A percentile compares a stretch with the other conserved stretches of the same genome.
These are phyloP conservation scores for Adela reaumurella DNA, from an alignment of 2,888 invertebrate species.

Conservation along the genomic window DNA sequence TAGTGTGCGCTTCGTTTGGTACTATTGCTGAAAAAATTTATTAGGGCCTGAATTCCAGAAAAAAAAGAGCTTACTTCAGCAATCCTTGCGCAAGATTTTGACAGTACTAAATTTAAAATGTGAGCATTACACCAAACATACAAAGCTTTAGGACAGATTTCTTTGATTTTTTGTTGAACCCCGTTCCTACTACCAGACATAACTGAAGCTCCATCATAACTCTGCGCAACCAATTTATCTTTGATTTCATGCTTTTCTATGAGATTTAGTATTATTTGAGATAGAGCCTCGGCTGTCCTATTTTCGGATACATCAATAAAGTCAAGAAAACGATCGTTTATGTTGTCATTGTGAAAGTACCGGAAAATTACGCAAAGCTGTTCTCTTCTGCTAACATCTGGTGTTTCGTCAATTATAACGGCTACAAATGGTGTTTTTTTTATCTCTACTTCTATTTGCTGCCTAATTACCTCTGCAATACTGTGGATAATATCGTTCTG, in stretches of 20 bases:
- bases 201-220: constrained; percentile 18
- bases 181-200: constrained; percentile 15
- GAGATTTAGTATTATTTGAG: constrained; percentile 11
- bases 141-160: constrained; percentile 12
- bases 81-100: constrained; percentile 14
- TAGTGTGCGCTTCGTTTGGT: constrained; percentile 12
- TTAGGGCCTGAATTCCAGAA: constrained; percentile 13
- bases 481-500: constrained; percentile 20
- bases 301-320: constrained; percentile 17
- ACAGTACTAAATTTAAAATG: constrained; percentile 14
- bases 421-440: constrained; percentile 13
- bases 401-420: constrained; percentile 19
- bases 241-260: constrained; percentile 9
- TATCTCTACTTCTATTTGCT: constrained; percentile 17
- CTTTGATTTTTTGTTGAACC: constrained; percentile 17
- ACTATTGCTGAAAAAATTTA: constrained; percentile 17
- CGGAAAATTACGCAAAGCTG: constrained; percentile 18
- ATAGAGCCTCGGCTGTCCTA: constrained; percentile 14
- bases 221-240: constrained; percentile 18
- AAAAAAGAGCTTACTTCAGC: constrained; percentile 17
- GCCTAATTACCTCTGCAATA: constrained; percentile 17
- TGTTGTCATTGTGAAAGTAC: constrained; percentile 14
- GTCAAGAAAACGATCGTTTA: constrained; percentile 17
- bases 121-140: constrained; percentile 14
- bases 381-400: constrained; percentile 14